Evolutionary conservation across 2,113 vertebrate genomes (phyloP), one percentile per base, ranked within the genome.

Genomic region (Peromyscus polionotus): DNA sequence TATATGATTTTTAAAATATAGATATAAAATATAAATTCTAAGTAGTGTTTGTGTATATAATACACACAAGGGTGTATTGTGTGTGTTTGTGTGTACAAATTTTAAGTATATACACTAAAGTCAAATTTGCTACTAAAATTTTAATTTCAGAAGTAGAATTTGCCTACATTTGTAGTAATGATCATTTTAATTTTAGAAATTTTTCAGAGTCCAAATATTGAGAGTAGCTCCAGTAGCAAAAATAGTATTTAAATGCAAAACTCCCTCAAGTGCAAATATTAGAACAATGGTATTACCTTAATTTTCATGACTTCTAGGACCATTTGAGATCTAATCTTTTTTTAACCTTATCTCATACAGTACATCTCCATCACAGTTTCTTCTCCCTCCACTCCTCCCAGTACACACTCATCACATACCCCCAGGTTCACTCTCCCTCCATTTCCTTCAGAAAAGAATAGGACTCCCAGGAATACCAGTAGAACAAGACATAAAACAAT

Each of bases 101-200:
- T 93, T 63, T 88, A 77, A 31, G 45, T 85, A 0, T 57, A 83
- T 86, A 93, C 0, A 73, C 5, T 39, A 73, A 93, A 9, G 31
- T 10, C 45, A 87, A 59, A 22, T 93, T 93, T 39, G 75, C 14
- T 84, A 67, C 77, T 91, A 91, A 76, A 92, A 39, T 84, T 95
- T 89, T 75, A 93, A 93, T 81, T 94, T 88, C 94, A 19, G 45
- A 95, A 84, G 61, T 24, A 75, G 10, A 85, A 85, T 72, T 84
- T 75, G 31, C 54, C 13, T 72, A 0, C 42, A 5, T 33, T 85
- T 68, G 4, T 61, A 68, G 48, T 91, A 86, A 90, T 88, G 80
- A 84, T 2, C 16, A 17, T 92, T 94, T 8, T 5, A 75, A 39
- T 92, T 39, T 20, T 92, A 65, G 65, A 79, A 94, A 87, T 8